Conservation (phyloP, 2,797 vertebrate genomes). For the Cossypha caffra region DNA sequence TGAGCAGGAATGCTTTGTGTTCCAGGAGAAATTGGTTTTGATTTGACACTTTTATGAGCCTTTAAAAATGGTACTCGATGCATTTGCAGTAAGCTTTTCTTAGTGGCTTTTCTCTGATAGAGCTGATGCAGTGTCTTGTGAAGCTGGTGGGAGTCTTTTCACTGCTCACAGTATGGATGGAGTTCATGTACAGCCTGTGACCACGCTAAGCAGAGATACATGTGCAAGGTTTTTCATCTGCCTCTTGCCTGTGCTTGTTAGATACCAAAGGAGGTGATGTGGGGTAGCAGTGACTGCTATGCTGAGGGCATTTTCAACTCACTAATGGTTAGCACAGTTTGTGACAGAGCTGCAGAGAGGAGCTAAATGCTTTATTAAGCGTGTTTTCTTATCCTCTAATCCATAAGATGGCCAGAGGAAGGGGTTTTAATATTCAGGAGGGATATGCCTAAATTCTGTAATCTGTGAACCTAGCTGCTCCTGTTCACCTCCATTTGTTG, state of each 20-base stretch:
- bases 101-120: slow-evolving; percentile 42
- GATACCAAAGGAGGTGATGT: neutral
- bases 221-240: slow-evolving; percentile 3
- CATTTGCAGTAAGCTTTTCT: slow-evolving; percentile 34
- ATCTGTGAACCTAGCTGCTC: slow-evolving; percentile 15
- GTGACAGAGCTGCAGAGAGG: slow-evolving; percentile 33
- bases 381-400: slow-evolving; percentile 26
- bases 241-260: slow-evolving; percentile 1
- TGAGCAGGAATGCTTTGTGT: slow-evolving; percentile 56
- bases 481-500: slow-evolving; percentile 50
- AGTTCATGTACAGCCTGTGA: neutral
- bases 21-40: slow-evolving; percentile 58
- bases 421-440: slow-evolving; percentile 46
- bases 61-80: slow-evolving; percentile 43
- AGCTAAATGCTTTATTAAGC: slow-evolving; percentile 9
- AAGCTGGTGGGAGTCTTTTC: slow-evolving; percentile 21
- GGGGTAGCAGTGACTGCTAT: slow-evolving; percentile 8
- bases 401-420: neutral
- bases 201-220: neutral
- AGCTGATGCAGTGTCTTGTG: slow-evolving; percentile 5
- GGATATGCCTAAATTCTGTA: neutral
- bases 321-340: neutral
- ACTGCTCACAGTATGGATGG: neutral
- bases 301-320: slow-evolving; percentile 2
- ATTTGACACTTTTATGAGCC: slow-evolving; percentile 62